phyloP scores from a whole-genome alignment of 2,113 vertebrate species.

The Corythoichthys intestinalis region DNA sequence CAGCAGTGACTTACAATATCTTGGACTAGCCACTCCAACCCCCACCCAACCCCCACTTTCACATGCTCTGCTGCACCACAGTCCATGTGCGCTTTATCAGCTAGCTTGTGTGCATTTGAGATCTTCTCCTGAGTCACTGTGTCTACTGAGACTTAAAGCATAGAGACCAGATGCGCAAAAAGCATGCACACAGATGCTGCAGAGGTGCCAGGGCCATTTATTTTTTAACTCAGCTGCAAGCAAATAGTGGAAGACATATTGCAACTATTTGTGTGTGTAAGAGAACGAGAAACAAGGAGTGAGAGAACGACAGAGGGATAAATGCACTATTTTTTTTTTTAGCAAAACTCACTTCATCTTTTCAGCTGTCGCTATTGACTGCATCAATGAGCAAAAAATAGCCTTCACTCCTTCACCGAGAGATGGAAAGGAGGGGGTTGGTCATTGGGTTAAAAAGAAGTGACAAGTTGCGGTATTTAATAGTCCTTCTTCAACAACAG shows the following conservation, averaged over 20 bases:
- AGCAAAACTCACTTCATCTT: neutral
- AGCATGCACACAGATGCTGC: slow-evolving; percentile 44
- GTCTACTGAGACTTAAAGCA: slow-evolving; percentile 41
- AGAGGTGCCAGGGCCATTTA: slow-evolving; percentile 40
- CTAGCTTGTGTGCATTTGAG: slow-evolving; percentile 20
- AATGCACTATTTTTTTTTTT: slow-evolving; percentile 7
- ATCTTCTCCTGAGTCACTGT: slow-evolving; percentile 36
- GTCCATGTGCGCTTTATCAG: slow-evolving; percentile 7
- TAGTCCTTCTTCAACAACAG: neutral
- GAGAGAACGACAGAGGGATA: neutral
- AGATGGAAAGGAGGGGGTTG: neutral
- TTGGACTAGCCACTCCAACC: slow-evolving; percentile 39
- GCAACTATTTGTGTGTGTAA: neutral
- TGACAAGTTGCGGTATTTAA: neutral
- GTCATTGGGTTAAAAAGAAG: neutral
- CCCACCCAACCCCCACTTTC: slow-evolving; percentile 30
- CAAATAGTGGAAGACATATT: slow-evolving; percentile 37
- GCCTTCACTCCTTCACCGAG: neutral
- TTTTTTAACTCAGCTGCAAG: slow-evolving; percentile 32
- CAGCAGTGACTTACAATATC: slow-evolving; percentile 42
- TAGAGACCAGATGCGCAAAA: slow-evolving; percentile 30
- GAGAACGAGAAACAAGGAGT: slow-evolving; percentile 7
- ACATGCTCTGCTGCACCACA: slow-evolving; percentile 49
- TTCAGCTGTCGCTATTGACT: slow-evolving; percentile 1
- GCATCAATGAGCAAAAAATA: slow-evolving; percentile 1